phyloP scores from a whole-genome alignment of 2,797 vertebrate species.

The Crypturellus tataupa region DNA sequence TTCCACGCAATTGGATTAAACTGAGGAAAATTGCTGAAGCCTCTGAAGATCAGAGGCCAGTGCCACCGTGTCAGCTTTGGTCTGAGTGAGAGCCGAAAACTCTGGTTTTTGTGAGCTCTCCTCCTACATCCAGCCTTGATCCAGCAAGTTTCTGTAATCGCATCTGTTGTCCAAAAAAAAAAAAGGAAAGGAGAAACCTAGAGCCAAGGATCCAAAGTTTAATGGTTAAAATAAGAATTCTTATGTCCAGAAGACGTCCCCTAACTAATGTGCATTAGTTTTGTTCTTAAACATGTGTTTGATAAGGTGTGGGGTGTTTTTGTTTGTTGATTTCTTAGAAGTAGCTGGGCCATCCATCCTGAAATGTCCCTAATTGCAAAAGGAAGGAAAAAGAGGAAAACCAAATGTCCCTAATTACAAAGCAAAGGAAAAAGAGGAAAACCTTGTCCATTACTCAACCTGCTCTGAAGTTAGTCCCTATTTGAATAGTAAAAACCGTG shows the following conservation, averaged over 20 bases:
- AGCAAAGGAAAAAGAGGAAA: neutral
- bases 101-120: neutral
- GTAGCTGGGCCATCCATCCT: neutral
- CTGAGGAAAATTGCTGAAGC: neutral
- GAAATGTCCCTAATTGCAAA: neutral
- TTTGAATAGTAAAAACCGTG: neutral
- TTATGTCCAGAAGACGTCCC: neutral
- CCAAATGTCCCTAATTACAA: neutral
- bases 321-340: neutral
- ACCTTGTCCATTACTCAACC: accelerated
- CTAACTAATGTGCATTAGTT: accelerated
- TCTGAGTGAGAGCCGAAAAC: neutral
- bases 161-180: neutral
- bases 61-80: neutral
- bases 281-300: neutral
- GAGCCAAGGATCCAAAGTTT: neutral
- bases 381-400: accelerated
- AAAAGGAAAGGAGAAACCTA: neutral
- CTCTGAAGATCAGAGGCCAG: neutral
- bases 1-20: neutral
- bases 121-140: neutral
- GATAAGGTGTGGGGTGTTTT: neutral
- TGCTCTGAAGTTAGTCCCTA: neutral
- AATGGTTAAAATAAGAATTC: neutral
- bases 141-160: too few species aligned